A percentile compares a stretch with the other conserved stretches of the same genome.
Evolutionary conservation across 2,888 invertebrate species (phyloP).

Genomic region (Euclidia mi): DNA sequence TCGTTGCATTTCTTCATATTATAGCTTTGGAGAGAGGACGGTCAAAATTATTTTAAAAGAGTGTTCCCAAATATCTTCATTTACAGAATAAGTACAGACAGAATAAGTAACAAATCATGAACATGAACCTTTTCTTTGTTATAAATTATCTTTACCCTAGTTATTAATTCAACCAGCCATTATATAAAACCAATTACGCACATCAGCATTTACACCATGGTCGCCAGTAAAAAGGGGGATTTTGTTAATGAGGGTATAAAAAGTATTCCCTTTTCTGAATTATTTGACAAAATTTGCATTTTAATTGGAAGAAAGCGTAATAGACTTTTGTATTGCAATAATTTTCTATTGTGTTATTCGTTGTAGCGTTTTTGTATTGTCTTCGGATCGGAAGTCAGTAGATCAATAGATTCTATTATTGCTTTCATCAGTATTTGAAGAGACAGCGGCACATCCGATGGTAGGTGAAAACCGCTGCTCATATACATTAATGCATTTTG

Average conservation of each 20-base stretch:
- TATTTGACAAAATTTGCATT: slow-evolving; percentile 79
- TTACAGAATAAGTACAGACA: too few relatives aligned
- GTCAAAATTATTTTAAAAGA: background rate
- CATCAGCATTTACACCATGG: slow-evolving; percentile 70
- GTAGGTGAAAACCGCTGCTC: too few relatives aligned
- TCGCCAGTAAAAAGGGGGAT: slow-evolving; percentile 66
- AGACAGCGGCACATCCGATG: too few relatives aligned
- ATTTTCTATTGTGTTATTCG: slow-evolving; percentile 27
- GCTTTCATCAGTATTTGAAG: too few relatives aligned
- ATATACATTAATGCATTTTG: too few relatives aligned
- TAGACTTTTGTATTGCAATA: slow-evolving; percentile 60
- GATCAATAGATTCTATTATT: too few relatives aligned
- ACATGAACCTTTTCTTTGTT: slow-evolving; percentile 48
- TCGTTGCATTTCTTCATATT: too few relatives aligned
- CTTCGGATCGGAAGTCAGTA: too few relatives aligned
- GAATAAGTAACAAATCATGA: slow-evolving; percentile 44
- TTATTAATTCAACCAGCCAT: slow-evolving; percentile 68
- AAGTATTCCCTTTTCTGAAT: slow-evolving; percentile 73
- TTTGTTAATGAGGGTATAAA: slow-evolving; percentile 78
- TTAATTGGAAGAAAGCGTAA: slow-evolving; percentile 76
- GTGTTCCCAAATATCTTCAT: slow-evolving; percentile 21
- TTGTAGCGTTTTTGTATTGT: too few relatives aligned
- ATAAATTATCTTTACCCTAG: slow-evolving; percentile 60
- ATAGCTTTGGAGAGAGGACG: too few relatives aligned
- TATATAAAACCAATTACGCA: slow-evolving; percentile 71